Conservation (phyloP, 2,113 vertebrate genomes). For the Camelus dromedarius region DNA sequence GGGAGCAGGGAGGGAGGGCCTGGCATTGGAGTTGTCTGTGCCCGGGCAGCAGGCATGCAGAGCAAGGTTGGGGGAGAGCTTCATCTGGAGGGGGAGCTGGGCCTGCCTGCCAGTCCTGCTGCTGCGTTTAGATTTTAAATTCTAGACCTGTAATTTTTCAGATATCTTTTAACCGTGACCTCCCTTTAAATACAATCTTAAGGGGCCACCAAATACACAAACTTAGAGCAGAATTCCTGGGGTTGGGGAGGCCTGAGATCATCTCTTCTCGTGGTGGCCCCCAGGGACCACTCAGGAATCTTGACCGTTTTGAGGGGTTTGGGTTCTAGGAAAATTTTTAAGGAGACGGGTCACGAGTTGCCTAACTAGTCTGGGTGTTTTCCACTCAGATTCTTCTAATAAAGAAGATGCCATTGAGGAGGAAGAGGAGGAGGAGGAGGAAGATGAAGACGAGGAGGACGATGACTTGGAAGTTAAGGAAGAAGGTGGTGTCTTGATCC, state of each 20-base stretch:
- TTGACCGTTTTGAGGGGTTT: fast-evolving
- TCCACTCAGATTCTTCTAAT: slow-evolving; percentile 77
- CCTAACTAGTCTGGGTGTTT: background rate
- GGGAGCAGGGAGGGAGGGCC: background rate
- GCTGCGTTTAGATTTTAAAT: background rate
- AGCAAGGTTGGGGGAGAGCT: background rate
- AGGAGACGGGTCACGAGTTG: background rate
- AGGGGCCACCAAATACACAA: background rate
- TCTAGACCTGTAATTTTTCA: background rate
- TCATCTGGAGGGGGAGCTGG: fast-evolving
- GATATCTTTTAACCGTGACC: background rate
- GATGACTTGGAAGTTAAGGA: slow-evolving; percentile 93
- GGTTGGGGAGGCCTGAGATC: background rate
- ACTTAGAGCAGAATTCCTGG: background rate
- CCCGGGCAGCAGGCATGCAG: background rate
- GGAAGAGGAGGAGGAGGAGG: slow-evolving; percentile 79
- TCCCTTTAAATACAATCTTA: background rate
- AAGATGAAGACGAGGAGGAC: slow-evolving; percentile 83
- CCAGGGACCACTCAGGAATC: background rate
- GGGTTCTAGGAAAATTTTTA: background rate
- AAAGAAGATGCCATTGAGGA: slow-evolving; percentile 74
- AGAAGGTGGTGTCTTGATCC: slow-evolving; percentile 95
- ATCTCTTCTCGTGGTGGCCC: background rate
- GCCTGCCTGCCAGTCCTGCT: background rate
- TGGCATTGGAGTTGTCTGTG: background rate